A percentile compares a stretch with the other conserved stretches of the same genome.
phyloP scores from a whole-genome alignment of 2,888 invertebrate genomes.

The Phortica okadai region DNA sequence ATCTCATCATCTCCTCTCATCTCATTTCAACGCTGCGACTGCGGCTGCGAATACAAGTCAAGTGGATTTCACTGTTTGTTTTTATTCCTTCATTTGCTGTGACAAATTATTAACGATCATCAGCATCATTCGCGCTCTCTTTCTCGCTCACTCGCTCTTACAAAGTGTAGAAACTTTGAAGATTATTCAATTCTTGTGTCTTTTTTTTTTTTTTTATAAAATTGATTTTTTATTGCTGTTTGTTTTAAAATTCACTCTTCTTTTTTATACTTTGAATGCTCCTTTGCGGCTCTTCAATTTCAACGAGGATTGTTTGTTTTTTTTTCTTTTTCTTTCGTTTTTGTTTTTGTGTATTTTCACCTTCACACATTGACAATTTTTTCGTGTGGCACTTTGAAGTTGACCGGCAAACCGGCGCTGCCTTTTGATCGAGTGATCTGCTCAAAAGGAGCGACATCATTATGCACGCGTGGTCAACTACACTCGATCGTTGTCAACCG shows the following conservation, averaged over 20 bases:
- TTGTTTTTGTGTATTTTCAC: constrained; percentile 16
- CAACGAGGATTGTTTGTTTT: background rate
- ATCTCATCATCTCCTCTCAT: background rate
- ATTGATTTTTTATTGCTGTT: constrained; percentile 74
- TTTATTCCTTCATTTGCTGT: constrained; percentile 69
- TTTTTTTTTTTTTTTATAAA: constrained; percentile 50
- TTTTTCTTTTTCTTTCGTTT: too few species aligned
- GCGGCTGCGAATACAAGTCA: constrained; percentile 52
- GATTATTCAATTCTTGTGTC: constrained; percentile 50
- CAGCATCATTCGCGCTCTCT: constrained; percentile 30
- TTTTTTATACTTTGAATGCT: constrained; percentile 50
- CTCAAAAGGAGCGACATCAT: constrained; percentile 66
- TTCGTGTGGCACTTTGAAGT: constrained; percentile 64
- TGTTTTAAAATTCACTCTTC: constrained; percentile 57
- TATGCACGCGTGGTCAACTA: constrained; percentile 71
- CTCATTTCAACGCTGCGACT: background rate
- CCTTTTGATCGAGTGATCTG: constrained; percentile 67
- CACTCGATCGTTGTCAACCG: background rate
- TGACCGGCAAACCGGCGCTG: constrained; percentile 50
- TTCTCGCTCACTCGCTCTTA: constrained; percentile 10
- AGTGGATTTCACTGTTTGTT: constrained; percentile 71
- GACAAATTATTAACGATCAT: constrained; percentile 75
- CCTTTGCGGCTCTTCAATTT: constrained; percentile 50
- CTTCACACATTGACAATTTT: constrained; percentile 65
- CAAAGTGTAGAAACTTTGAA: constrained; percentile 2